phyloP scores from a whole-genome alignment of 2,797 vertebrate genomes.

The Macroramphosus scolopax region DNA sequence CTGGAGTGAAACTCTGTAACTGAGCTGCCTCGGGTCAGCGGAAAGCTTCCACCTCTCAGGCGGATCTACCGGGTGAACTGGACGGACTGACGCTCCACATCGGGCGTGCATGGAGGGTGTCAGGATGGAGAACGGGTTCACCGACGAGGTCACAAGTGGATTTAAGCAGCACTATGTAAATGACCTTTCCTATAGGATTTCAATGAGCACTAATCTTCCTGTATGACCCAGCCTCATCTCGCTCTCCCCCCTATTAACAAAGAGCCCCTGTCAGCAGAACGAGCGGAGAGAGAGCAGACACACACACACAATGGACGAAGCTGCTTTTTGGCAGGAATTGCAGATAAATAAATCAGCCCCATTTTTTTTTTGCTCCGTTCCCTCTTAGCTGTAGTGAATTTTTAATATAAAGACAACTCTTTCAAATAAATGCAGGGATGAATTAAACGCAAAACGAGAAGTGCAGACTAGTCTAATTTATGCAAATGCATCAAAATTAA shows the following conservation, averaged over 20 bases:
- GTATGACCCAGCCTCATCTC: constrained; percentile 58
- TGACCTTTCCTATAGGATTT: constrained; percentile 70
- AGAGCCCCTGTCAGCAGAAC: constrained; percentile 67
- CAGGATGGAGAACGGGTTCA: constrained; percentile 41
- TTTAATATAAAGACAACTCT: constrained; percentile 22
- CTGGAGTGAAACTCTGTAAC: constrained; percentile 38
- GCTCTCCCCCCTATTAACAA: constrained; percentile 51
- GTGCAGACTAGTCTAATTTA: constrained; percentile 25
- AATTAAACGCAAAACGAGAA: constrained; percentile 37
- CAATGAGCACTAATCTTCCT: constrained; percentile 69
- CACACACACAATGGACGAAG: constrained; percentile 15
- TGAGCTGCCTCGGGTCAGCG: constrained; percentile 16
- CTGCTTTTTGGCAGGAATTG: constrained; percentile 20
- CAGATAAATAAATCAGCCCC: constrained; percentile 30
- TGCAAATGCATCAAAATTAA: constrained; percentile 11
- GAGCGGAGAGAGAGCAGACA: constrained; percentile 19
- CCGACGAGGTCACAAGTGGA: constrained; percentile 65
- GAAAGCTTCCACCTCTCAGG: constrained; percentile 12
- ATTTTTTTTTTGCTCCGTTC: constrained; percentile 10
- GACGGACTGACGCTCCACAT: constrained; percentile 4
- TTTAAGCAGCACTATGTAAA: constrained; percentile 66
- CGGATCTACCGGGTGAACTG: not conserved
- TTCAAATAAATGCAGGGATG: constrained; percentile 33
- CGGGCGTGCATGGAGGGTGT: constrained; percentile 36
- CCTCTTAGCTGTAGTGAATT: constrained; percentile 21